Base-by-base conservation (phyloP, 2,797 vertebrate species). In the Otolemur crassicaudatus region DNA sequence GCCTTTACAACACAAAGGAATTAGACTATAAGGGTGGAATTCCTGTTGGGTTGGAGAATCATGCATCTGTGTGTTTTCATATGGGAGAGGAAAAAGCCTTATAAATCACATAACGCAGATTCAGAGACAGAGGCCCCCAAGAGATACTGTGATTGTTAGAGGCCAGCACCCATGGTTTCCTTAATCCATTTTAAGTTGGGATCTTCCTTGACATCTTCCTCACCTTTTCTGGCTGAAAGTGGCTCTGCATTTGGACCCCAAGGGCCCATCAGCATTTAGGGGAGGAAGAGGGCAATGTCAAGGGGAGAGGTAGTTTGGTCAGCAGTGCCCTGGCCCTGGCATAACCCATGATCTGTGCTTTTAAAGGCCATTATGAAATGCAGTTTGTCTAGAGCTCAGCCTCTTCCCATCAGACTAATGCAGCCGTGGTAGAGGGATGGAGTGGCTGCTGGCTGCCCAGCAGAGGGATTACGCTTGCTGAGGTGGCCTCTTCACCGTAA, bases 391-490 rank as follows among this genome's bases (percentile, higher is more conserved):
- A 91, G 82, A 98, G 97, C 97, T 98, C 94, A 94, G 94, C 94
- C 90, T 98, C 94, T 98, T 98, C 97, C 97, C 97, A 97, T 98
- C 98, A 98, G 95, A 97, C 98, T 98, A 98, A 98, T 98, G 98
- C 97, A 98, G 97, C 94, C 85, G 77, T 95, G 96, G 97, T n/a
- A 97, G 94, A 98, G 96, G 96, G 97, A 96, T 31, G 3, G 95
- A 95, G 97, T 91, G 94, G 86, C 37, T 87, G 94, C 93, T 95
- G 96, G 94, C 96, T 37, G 67, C 94, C 98, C 93, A 90, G 97
- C 97, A 97, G 97, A 97, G 95, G 97, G 98, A 98, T 99, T 99
- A 98, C 65, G 67, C 93, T 97, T 81, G 20, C 98, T 98, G 96
- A 91, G 86, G 97, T 87, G 97, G 98, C 98, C 97, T 98, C 98